Evolutionary conservation across 2,797 vertebrate species (phyloP), one percentile per base, ranked within the genome.

Genomic region (Ptychadena robeensis): DNA sequence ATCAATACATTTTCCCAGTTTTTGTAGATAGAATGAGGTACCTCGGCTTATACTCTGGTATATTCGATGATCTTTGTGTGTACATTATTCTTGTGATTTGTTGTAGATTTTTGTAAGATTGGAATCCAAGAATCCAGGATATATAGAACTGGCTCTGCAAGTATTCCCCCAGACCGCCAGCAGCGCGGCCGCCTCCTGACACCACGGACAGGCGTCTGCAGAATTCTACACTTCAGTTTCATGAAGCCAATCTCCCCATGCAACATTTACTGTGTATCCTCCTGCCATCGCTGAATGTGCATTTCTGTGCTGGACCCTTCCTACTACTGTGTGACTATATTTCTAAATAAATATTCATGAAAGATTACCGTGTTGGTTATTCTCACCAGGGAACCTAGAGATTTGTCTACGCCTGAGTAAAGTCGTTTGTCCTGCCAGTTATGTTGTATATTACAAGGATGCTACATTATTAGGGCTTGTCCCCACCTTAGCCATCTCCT

Each of bases 101-200:
- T 31, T 69, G 72, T 83, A 99, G 98, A 92, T 96, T 34, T 99
- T 96, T 85, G 91, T 91, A 73, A 94, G 95, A 91, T 95, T 91
- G 69, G 97, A 98, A 88, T 95, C 96, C 57, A 93, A 96, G 86
- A 96, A 88, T 85, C 92, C 94, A 15, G 94, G 95, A 59, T 96
- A 95, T 78, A 94, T 99, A 61, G 95, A 97, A 80, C 90, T 98
- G 85, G 95, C 96, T 64, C 90, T 99, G 67, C 96, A 98, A 83
- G 92, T 94, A 9, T 94, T 94, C 6, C 91, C 96, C 85, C 93
- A 96, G 89, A 77, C 88, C 25, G 44, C 90, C 70, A 89, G 87
- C 85, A 87, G 92, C 14, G 91, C 92, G 79, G 89, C 88, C 87
- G 86, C 87, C 70, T 92, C 90, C 31, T 92, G 88, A 93, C 44